phyloP scores from a whole-genome alignment of 2,888 invertebrate species.

The Drosophila peninsularis region DNA sequence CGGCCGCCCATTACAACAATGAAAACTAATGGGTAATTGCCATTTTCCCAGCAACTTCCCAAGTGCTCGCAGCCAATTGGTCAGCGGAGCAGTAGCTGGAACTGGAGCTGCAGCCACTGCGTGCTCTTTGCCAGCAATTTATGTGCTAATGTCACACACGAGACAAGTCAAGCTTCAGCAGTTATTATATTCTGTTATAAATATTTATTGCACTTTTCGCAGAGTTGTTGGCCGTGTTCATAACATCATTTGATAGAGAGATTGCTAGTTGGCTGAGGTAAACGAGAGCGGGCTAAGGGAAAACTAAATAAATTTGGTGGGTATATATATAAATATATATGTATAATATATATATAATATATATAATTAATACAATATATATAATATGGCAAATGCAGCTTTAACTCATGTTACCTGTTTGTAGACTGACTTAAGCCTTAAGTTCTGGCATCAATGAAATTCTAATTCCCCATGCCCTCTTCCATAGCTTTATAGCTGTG shows the following conservation, averaged over 20 bases:
- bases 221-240: neutral
- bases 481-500: neutral
- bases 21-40: constrained; percentile 75
- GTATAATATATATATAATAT: no score
- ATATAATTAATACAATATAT: no score
- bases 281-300: no score
- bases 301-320: no score
- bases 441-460: no score
- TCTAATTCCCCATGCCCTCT: neutral
- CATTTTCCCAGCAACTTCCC: constrained; percentile 71
- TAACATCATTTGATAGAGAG: neutral
- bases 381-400: no score
- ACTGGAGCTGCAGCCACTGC: constrained; percentile 36
- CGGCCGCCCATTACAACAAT: constrained; percentile 70
- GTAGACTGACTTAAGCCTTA: no score
- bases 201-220: constrained; percentile 33
- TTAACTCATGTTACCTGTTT: no score
- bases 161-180: constrained; percentile 2
- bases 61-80: constrained; percentile 54
- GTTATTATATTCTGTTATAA: constrained; percentile 35
- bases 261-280: neutral
- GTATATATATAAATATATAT: no score
- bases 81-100: constrained; percentile 26
- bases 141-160: constrained; percentile 61
- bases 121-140: constrained; percentile 63